Evolutionary conservation across 2,113 vertebrate species (phyloP).

Genomic region (Podiceps cristatus): DNA sequence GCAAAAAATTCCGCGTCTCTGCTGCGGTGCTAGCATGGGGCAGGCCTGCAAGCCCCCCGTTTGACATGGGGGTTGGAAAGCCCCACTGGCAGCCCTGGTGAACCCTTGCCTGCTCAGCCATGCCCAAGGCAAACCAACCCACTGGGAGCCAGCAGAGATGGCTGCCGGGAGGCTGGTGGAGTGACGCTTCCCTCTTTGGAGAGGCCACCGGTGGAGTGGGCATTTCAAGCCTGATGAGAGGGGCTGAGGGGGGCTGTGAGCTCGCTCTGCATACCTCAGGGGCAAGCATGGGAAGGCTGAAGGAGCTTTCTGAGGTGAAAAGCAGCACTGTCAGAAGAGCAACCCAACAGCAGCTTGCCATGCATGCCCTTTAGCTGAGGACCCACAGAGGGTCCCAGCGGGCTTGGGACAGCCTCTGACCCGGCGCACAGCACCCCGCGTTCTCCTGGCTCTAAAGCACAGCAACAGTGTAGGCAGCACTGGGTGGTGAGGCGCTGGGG

Average conservation of each 20-base stretch:
- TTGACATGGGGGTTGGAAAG: not conserved
- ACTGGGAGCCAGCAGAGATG: not conserved
- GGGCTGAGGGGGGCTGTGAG: not conserved
- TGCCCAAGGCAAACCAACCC: not conserved
- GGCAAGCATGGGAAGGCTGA: not conserved
- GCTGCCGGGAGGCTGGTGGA: not conserved
- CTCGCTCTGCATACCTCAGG: not conserved
- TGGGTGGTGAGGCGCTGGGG: no score
- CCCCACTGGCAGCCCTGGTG: not conserved
- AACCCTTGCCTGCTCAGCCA: not conserved
- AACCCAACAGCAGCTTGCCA: not conserved
- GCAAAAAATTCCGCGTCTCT: not conserved
- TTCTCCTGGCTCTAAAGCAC: not conserved
- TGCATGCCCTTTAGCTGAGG: not conserved
- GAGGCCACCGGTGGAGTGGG: not conserved
- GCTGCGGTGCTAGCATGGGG: not conserved
- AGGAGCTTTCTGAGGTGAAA: not conserved
- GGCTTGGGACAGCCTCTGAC: not conserved
- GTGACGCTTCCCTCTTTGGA: accelerated
- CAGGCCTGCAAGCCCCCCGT: accelerated
- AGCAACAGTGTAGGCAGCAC: not conserved
- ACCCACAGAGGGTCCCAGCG: accelerated
- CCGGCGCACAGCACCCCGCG: accelerated
- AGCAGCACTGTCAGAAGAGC: not conserved
- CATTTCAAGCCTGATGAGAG: not conserved